A percentile compares a stretch with the other conserved stretches of the same genome.
Conservation (phyloP, 2,888 invertebrate genomes). For the Ophion ellenae region DNA sequence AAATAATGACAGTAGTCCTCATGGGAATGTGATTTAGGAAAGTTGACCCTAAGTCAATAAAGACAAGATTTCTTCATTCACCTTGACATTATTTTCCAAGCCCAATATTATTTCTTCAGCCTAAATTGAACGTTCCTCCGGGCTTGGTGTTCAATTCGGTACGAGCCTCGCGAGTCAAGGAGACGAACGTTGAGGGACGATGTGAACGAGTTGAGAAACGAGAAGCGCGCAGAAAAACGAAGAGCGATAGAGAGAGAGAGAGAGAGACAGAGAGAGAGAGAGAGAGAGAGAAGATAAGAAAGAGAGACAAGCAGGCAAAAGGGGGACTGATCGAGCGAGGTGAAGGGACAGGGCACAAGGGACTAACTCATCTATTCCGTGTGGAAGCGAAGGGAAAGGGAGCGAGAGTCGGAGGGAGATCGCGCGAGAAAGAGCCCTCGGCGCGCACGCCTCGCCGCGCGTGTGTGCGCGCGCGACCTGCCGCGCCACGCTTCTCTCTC, state of each 20-base stretch:
- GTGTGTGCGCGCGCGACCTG: slow-evolving; percentile 24
- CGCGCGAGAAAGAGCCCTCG: slow-evolving; percentile 66
- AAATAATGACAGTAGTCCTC: no score
- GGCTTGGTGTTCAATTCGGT: neutral
- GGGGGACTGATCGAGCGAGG: slow-evolving; percentile 57
- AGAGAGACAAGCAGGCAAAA: slow-evolving; percentile 62
- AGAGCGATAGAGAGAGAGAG: slow-evolving; percentile 46
- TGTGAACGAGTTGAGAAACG: slow-evolving; percentile 28
- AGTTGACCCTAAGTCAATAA: neutral
- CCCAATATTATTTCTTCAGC: neutral
- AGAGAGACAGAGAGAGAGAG: slow-evolving; percentile 50
- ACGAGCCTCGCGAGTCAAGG: neutral
- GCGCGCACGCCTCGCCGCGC: slow-evolving; percentile 34
- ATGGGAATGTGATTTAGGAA: no score
- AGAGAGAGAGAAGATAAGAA: slow-evolving; percentile 49
- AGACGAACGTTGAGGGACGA: slow-evolving; percentile 48
- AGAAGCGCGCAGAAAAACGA: slow-evolving; percentile 2
- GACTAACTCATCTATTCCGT: slow-evolving; percentile 53
- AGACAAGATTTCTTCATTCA: neutral
- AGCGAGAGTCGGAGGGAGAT: slow-evolving; percentile 56
- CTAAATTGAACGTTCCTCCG: neutral
- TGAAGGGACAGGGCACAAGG: slow-evolving; percentile 60
- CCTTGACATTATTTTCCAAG: neutral
- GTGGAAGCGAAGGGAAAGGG: slow-evolving; percentile 49
- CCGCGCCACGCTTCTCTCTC: slow-evolving; percentile 65